phyloP scores from a whole-genome alignment of 2,113 vertebrate species.

The Urocolius indicus region DNA sequence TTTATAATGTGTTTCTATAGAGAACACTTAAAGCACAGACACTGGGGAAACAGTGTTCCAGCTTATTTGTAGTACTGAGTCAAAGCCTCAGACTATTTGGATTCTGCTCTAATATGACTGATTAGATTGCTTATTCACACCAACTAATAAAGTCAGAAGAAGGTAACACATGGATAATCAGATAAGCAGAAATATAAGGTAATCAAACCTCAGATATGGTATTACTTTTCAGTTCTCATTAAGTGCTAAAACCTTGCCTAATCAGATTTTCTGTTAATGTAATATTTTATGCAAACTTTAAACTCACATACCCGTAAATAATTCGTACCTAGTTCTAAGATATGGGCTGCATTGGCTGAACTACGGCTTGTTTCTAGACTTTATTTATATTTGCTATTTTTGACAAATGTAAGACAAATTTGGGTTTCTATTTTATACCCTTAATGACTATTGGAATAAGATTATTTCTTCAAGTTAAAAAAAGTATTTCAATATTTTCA shows the following conservation, averaged over 20 bases:
- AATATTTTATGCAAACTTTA: background rate
- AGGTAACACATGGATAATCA: background rate
- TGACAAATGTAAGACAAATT: background rate
- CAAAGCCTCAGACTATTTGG: background rate
- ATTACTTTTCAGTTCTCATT: background rate
- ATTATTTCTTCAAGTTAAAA: background rate
- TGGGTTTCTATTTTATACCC: background rate
- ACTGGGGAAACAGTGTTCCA: background rate
- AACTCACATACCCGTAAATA: background rate
- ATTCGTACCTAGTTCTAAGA: background rate
- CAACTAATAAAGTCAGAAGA: background rate
- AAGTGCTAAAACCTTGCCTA: background rate
- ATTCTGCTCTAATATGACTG: background rate
- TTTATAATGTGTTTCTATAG: background rate
- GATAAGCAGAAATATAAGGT: background rate
- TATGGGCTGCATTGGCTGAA: background rate
- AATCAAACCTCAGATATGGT: background rate
- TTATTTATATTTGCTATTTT: background rate
- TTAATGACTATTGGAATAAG: background rate
- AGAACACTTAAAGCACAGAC: background rate
- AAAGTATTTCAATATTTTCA: background rate
- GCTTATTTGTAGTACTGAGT: background rate
- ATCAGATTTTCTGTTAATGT: background rate
- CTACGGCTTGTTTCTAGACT: background rate
- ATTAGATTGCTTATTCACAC: background rate